These are phyloP conservation scores for Agrotis exclamationis DNA, from an alignment of 2,888 invertebrate genomes.

Conservation along the genomic window DNA sequence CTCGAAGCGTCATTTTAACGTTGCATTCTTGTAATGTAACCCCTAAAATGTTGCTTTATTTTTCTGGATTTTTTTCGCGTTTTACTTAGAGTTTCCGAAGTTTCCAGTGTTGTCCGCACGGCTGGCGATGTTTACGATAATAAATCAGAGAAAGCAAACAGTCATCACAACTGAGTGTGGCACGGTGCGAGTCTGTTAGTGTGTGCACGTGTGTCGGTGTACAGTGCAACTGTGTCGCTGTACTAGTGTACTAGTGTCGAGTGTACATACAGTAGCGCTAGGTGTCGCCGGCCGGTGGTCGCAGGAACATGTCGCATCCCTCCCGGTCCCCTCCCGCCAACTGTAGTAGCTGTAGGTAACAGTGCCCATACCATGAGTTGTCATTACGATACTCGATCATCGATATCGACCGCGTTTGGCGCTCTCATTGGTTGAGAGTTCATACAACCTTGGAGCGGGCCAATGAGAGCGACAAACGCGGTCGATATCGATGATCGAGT, in stretches of 20 bases:
- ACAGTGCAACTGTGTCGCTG: background rate
- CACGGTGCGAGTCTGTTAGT: slow-evolving; percentile 82
- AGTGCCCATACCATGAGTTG: too few relatives aligned
- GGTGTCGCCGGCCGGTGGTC: slow-evolving; percentile 78
- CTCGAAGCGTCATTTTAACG: slow-evolving; percentile 45
- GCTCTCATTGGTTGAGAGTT: too few relatives aligned
- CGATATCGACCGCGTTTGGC: too few relatives aligned
- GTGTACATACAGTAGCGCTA: slow-evolving; percentile 55
- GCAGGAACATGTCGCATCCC: slow-evolving; percentile 82
- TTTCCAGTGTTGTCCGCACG: slow-evolving; percentile 83
- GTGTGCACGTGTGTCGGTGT: slow-evolving; percentile 75
- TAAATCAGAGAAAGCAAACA: slow-evolving; percentile 85
- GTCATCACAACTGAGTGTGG: slow-evolving; percentile 90
- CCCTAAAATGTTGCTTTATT: slow-evolving; percentile 58
- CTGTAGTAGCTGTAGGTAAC: slow-evolving; percentile 75
- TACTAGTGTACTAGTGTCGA: slow-evolving; percentile 44
- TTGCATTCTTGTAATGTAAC: slow-evolving; percentile 33
- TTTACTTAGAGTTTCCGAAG: slow-evolving; percentile 24
- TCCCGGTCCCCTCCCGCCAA: slow-evolving; percentile 61
- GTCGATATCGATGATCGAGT: too few relatives aligned
- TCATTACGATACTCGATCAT: too few relatives aligned
- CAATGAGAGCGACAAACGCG: too few relatives aligned
- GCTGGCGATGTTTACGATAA: slow-evolving; percentile 74
- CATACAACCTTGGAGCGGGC: too few relatives aligned
- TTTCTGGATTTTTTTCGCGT: slow-evolving; percentile 45